Conservation (phyloP, 2,797 vertebrate species). For the Sylvia borin region DNA sequence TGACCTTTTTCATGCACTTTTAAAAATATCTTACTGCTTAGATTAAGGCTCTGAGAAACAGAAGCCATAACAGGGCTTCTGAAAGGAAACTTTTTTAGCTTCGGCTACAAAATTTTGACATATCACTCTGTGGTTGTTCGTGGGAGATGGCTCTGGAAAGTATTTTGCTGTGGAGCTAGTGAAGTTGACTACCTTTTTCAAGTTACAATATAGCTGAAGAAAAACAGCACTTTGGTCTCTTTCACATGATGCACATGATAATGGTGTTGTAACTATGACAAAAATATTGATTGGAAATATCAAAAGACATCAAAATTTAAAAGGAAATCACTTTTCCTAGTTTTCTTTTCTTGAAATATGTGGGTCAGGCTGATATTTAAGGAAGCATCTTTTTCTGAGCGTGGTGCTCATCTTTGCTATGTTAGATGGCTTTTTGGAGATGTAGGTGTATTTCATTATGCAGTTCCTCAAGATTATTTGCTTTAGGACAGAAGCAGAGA, state of each 20-base stretch:
- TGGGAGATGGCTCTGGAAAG: not conserved
- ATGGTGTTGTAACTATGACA: not conserved
- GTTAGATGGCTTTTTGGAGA: not conserved
- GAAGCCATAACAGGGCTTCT: accelerated
- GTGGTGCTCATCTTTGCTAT: not conserved
- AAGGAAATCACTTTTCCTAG: not conserved
- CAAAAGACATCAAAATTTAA: not conserved
- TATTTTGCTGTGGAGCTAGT: not conserved
- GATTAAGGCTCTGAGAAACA: not conserved
- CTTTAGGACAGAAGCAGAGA: constrained; percentile 35
- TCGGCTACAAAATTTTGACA: not conserved
- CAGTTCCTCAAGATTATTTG: not conserved
- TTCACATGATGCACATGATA: not conserved
- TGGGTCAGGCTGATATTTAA: not conserved
- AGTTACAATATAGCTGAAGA: not conserved
- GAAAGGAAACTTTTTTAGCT: not conserved
- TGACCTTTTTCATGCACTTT: not conserved
- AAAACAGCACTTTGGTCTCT: not conserved
- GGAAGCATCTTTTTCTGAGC: not conserved
- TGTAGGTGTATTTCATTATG: not conserved
- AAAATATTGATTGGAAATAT: not conserved
- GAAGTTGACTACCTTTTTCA: not conserved
- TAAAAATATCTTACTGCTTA: not conserved
- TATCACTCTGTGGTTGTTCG: accelerated
- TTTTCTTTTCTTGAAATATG: not conserved